Percentiles rank a stretch among this genome's conserved stretches.
Conservation (phyloP, 2,888 invertebrate species). For the Cheilosia soror region DNA sequence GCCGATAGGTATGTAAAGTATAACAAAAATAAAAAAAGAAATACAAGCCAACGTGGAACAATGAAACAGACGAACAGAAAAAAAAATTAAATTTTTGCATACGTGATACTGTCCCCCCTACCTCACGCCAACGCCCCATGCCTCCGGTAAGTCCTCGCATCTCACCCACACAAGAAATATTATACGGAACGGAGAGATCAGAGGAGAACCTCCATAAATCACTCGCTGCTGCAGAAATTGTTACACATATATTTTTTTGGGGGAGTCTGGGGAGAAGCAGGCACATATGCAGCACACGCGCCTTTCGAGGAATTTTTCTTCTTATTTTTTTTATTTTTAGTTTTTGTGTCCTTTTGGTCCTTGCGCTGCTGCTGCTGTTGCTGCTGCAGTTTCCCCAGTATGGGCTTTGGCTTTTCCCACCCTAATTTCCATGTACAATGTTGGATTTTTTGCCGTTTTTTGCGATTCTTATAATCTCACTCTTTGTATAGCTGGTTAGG, state of each 20-base stretch:
- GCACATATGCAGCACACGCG: constrained; percentile 74
- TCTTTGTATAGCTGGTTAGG: constrained; percentile 32
- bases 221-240: constrained; percentile 64
- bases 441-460: not conserved
- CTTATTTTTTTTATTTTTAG: constrained; percentile 13
- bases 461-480: constrained; percentile 34
- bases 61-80: not conserved
- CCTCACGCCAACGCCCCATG: not conserved
- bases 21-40: not conserved
- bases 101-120: constrained; percentile 23
- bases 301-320: constrained; percentile 49
- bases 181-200: constrained; percentile 49
- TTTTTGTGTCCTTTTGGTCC: constrained; percentile 51
- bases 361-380: constrained; percentile 16
- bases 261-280: constrained; percentile 17
- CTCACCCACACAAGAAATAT: constrained; percentile 49
- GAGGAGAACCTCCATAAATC: constrained; percentile 71
- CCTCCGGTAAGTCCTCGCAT: constrained; percentile 1
- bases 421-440: constrained; percentile 61
- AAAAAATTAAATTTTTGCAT: constrained; percentile 52
- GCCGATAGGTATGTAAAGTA: not conserved
- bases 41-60: not conserved
- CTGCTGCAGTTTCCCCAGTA: constrained; percentile 57
- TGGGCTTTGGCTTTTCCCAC: constrained; percentile 34
- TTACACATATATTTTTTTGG: constrained; percentile 44